Conservation (phyloP, 2,888 invertebrate species). For the Eutolmus rufibarbis region DNA sequence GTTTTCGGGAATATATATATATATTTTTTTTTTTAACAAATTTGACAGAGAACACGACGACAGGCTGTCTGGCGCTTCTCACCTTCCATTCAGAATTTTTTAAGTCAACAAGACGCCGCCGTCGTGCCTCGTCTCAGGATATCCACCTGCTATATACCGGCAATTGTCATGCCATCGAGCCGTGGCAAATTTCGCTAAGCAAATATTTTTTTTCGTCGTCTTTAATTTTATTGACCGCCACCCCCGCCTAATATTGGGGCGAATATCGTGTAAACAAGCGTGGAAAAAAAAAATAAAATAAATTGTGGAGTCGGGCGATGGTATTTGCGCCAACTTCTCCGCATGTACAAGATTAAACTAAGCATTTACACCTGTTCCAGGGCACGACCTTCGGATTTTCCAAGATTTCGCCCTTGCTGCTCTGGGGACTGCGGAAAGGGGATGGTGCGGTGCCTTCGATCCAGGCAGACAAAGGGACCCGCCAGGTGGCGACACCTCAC, state of each 20-base stretch:
- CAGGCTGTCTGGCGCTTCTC: constrained; percentile 8
- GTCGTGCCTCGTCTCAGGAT: not conserved
- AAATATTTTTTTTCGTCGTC: constrained; percentile 3
- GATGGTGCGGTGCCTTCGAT: not conserved
- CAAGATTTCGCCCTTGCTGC: not conserved
- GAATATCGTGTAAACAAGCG: constrained; percentile 17
- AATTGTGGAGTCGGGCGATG: not conserved
- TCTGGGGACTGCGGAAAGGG: not conserved
- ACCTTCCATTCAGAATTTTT: constrained; percentile 2
- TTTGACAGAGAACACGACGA: not conserved
- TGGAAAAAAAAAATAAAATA: not conserved
- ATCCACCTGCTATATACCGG: not conserved
- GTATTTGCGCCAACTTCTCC: not conserved
- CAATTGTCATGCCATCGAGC: not conserved
- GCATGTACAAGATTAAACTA: constrained; percentile 19
- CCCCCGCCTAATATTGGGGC: not conserved
- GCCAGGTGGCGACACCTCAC: not conserved
- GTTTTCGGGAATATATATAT: not conserved
- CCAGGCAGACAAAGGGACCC: not conserved
- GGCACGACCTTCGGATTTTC: constrained; percentile 37
- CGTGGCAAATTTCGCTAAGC: constrained; percentile 1
- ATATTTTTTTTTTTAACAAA: not conserved
- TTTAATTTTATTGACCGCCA: constrained; percentile 35
- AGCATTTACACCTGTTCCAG: constrained; percentile 28
- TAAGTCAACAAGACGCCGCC: not conserved